phyloP scores from a whole-genome alignment of 2,888 invertebrate species.

The Zootermopsis nevadensis region DNA sequence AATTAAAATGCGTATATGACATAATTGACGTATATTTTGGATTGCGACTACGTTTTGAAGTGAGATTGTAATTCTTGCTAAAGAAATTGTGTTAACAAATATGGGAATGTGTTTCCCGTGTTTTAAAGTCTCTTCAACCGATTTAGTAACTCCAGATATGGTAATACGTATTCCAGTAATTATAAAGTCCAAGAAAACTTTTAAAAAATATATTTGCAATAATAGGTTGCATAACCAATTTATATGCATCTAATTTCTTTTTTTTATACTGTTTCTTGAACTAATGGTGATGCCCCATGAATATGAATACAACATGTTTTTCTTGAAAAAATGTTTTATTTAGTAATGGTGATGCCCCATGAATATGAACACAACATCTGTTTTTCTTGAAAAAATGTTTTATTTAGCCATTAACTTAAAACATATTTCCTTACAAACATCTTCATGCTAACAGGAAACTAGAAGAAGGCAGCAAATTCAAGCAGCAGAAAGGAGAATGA shows the following conservation, averaged over 20 bases:
- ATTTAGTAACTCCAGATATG: conserved; percentile 69
- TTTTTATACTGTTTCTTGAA: no score
- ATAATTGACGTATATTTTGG: no score
- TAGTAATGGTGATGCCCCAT: not conserved
- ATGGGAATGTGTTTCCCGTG: conserved; percentile 69
- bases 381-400: not conserved
- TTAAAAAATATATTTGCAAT: no score
- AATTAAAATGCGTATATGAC: no score
- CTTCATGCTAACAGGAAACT: conserved; percentile 66
- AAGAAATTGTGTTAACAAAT: not conserved
- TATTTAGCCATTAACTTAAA: not conserved
- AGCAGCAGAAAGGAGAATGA: conserved; percentile 74
- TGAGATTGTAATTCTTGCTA: not conserved
- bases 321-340: not conserved
- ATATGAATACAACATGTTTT: not conserved
- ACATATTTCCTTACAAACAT: not conserved
- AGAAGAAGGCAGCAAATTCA: conserved; percentile 74
- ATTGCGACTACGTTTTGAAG: not conserved
- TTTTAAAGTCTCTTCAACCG: conserved; percentile 68
- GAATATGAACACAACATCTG: no score
- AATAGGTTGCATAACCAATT: no score
- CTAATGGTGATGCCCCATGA: no score
- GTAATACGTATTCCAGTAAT: conserved; percentile 61
- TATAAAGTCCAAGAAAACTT: no score
- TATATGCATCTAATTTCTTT: no score